Base-by-base conservation (phyloP, 1,140 invertebrate species). In the Bombus balteatus region DNA sequence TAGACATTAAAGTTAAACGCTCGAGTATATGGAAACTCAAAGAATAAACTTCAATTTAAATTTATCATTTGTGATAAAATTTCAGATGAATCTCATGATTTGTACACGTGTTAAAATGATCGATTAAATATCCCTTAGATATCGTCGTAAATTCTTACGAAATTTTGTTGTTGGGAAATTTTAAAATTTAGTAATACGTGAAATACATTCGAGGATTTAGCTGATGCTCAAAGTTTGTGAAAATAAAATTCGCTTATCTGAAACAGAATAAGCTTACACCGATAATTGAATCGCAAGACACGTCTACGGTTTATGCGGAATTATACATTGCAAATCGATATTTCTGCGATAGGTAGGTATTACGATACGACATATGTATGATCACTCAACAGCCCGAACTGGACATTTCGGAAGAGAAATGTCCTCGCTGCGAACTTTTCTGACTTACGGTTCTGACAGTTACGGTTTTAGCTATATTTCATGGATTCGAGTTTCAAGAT, bases 351-450 rank as follows among this genome's bases (percentile, higher is more conserved):
- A 37, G 28, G 18, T 25, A 32, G 53, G 47, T 75, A 53, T 25
- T 8, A 53, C 47, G 47, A 47, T 37, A 18, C 13, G 32, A 32
- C 41, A 6, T 53, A 62, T n/a, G 39, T 53, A 22, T 18, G 47
- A 53, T 57, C 32, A 37, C 9, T 32, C 53, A 59, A 39, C 9
- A 2, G 10, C 32, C 25, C 9, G 71, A 53, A 22, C 18, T 62
- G 43, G 66, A 22, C 59, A 74, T n/a, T 39, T n/a, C 43, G 10
- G 13, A 8, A 76, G 81, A 83, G 47, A 57, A 83, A 83, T 83
- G 62, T 53, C 22, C 62, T 37, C 62, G 43, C 39, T 34, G 25
- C 73, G 18, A 68, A 77, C 43, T 68, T 83, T 77, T 57, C 81
- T 57, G 43, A 72, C 62, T 66, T 25, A 6, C 34, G 66, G 62